These are phyloP conservation scores for Hucho hucho DNA, from an alignment of 2,113 vertebrate genomes.

Conservation along the genomic window DNA sequence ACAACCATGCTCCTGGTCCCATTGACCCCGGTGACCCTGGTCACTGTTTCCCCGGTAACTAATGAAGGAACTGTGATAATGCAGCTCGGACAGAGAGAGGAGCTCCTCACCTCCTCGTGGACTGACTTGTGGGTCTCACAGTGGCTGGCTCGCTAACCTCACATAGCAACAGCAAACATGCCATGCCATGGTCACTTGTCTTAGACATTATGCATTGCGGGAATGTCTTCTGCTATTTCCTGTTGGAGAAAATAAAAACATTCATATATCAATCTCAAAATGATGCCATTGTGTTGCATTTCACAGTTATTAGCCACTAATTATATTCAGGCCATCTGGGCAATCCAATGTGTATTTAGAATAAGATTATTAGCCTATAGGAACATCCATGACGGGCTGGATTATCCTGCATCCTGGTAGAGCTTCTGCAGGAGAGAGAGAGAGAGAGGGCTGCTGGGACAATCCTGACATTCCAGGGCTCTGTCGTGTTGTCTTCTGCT, in stretches of 20 bases:
- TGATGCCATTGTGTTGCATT: conserved; percentile 35
- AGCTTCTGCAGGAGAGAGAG: conserved; percentile 56
- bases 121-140: conserved; percentile 22
- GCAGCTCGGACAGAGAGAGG: conserved; percentile 39
- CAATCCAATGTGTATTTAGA: conserved; percentile 38
- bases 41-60: conserved; percentile 69
- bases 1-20: conserved; percentile 62
- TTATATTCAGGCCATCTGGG: conserved; percentile 23
- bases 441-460: conserved; percentile 20
- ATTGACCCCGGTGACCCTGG: conserved; percentile 68
- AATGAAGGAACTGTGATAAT: conserved; percentile 65
- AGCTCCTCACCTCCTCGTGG: conserved; percentile 45
- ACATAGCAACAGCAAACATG: conserved; percentile 4
- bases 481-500: conserved; percentile 63
- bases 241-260: not conserved
- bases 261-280: conserved; percentile 3
- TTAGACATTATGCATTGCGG: not conserved
- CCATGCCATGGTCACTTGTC: conserved; percentile 19
- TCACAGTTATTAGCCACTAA: not conserved
- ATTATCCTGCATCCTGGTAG: conserved; percentile 34
- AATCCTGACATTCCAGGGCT: conserved; percentile 67
- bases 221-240: not conserved
- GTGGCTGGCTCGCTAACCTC: conserved; percentile 21
- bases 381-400: not conserved
- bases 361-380: conserved; percentile 15